Base-by-base conservation (phyloP, 2,888 invertebrate genomes). In the Aelia acuminata region DNA sequence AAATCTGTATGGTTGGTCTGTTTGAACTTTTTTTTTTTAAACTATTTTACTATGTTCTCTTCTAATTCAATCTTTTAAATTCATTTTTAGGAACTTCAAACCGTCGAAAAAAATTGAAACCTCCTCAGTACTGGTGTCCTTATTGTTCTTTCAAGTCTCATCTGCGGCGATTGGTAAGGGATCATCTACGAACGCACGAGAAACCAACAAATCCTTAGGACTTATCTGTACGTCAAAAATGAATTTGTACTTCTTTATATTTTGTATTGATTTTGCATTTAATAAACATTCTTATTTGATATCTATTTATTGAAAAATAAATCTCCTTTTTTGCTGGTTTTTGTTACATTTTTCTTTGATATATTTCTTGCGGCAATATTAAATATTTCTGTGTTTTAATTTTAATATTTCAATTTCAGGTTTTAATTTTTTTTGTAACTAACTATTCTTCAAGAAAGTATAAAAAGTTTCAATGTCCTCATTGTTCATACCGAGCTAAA, bases 121-220 rank as follows among this genome's bases (percentile, higher is more conserved):
- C 91, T 39, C 91, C 92, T 7, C 91, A 92, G 48, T 92, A 92
- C 90, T 91, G 91, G 85, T 92, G 92, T 88, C 92, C 92, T 0
- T 91, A 92, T 89, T 92, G 92, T 90, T 87, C 87, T 43, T 87
- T 87, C 47, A 87, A 87, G 50, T 87, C 87, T 84, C 87, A 87
- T 43, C 48, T 47, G n/a, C 70, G 75, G 39, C 75, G 50, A 10
- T 35, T 87, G 13, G 87, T 80, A n/a, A 80, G 53, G 48, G 84
- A 84, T 50, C 87, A 87, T 80, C 87, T 87, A 48, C 47, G n/a
- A 84, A 87, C 50, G 13, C 87, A 87, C 20, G 87, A 63, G 31
- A 87, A 87, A 11, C 80, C 80, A n/a, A 13, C 80, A n/a, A 39
- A 80, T 80, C 80, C 43, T 22, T 47, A 80, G n/a, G 22, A 80